A percentile compares a stretch with the other conserved stretches of the same genome.
These are phyloP conservation scores for Pachypanchax playfairii DNA, from an alignment of 2,113 vertebrate species.

Conservation along the genomic window DNA sequence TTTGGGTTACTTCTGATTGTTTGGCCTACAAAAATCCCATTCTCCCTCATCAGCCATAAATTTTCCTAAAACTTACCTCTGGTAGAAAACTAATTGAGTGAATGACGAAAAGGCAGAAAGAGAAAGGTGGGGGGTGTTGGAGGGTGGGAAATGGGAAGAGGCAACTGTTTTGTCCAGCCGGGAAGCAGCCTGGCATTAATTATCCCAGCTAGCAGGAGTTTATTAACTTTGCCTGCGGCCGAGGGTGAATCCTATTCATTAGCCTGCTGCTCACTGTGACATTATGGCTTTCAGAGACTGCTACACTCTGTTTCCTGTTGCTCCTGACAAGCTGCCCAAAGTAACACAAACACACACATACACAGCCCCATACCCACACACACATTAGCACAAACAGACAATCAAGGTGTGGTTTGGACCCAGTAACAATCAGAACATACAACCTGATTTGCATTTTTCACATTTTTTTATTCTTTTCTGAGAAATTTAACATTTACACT, in stretches of 20 bases:
- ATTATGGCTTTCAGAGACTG: slow-evolving; percentile 54
- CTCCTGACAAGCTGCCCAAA: slow-evolving; percentile 41
- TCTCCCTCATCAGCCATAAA: slow-evolving; percentile 12
- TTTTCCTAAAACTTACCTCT: slow-evolving; percentile 53
- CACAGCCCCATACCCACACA: background rate
- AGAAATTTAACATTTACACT: background rate
- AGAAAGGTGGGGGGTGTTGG: slow-evolving; percentile 13
- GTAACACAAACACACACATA: slow-evolving; percentile 6
- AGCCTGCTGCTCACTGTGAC: slow-evolving; percentile 54
- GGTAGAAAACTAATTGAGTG: slow-evolving; percentile 50
- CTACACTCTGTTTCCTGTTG: slow-evolving; percentile 31
- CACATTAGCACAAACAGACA: slow-evolving; percentile 1
- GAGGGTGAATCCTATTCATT: slow-evolving; percentile 69
- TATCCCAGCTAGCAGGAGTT: slow-evolving; percentile 72
- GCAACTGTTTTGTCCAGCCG: slow-evolving; percentile 39
- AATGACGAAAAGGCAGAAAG: slow-evolving; percentile 36
- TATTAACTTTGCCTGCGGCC: slow-evolving; percentile 69
- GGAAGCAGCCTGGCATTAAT: slow-evolving; percentile 68
- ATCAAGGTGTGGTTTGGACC: slow-evolving; percentile 2
- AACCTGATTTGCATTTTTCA: background rate
- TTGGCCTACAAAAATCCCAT: slow-evolving; percentile 17
- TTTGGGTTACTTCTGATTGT: slow-evolving; percentile 29
- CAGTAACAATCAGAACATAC: background rate
- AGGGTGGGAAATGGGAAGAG: slow-evolving; percentile 14
- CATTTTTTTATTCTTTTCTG: background rate